Percentiles rank a stretch among this genome's conserved stretches.
Conservation (phyloP, 2,888 invertebrate species). For the Cynaeus angustus region DNA sequence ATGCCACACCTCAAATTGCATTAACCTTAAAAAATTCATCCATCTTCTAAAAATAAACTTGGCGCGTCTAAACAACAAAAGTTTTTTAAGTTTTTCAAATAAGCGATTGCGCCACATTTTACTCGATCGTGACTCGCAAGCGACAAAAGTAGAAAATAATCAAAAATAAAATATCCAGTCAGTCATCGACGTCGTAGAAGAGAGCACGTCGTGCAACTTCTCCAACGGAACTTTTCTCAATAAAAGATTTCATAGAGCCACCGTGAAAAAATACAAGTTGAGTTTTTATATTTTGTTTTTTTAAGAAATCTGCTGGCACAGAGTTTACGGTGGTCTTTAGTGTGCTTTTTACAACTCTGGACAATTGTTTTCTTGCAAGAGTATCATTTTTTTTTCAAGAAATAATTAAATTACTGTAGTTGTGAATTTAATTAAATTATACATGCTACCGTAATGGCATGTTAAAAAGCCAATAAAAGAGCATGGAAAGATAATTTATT, state of each 20-base stretch:
- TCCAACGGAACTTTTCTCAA: not conserved
- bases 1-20: slow-evolving; percentile 18
- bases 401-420: not conserved
- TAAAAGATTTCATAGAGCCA: not conserved
- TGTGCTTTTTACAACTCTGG: no score
- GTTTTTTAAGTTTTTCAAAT: slow-evolving; percentile 19
- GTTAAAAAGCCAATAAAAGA: slow-evolving; percentile 18
- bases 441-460: slow-evolving; percentile 16
- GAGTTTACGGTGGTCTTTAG: no score
- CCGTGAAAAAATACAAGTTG: not conserved
- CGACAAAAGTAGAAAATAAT: slow-evolving; percentile 34
- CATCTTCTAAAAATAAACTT: slow-evolving; percentile 9
- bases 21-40: slow-evolving; percentile 14
- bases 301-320: not conserved
- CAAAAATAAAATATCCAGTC: slow-evolving; percentile 23
- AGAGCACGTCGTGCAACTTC: not conserved
- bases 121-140: slow-evolving; percentile 12
- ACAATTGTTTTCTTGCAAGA: no score
- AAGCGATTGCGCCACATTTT: slow-evolving; percentile 29
- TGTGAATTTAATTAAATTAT: not conserved
- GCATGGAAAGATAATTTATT: slow-evolving; percentile 19
- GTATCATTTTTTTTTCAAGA: no score
- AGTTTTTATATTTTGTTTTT: not conserved
- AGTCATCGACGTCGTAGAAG: slow-evolving; percentile 1
- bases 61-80: slow-evolving; percentile 6